Evolutionary conservation across 2,797 vertebrate species (phyloP), one percentile per base, ranked within the genome.

Genomic region (Semaprochilodus insignis): DNA sequence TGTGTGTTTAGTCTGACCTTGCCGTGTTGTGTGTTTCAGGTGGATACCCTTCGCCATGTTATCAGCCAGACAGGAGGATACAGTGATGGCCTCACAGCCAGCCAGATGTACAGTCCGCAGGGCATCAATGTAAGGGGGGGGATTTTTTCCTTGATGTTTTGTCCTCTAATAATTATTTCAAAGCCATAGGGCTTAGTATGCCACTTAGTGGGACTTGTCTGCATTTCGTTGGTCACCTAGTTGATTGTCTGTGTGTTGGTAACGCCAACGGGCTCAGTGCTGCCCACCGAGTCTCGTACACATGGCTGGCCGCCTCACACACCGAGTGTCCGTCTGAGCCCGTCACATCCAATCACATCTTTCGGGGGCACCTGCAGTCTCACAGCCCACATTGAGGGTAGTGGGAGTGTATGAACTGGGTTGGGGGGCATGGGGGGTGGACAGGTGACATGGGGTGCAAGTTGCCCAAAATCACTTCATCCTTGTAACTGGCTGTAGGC

Each of bases 41-140:
- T 99, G 97, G 98, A 99, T 97, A 97, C 97, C 94, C 98, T 99
- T 98, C 97, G 98, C 97, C 98, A 99, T 97, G 98, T 99, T 98
- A 99, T 99, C 97, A 99, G 97, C 96, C 98, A 99, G 97, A 98
- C 97, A 97, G 97, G 98, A 96, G 98, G 97, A 95, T 99, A 98
- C 97, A 99, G 97, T 98, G 98, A 99, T 88, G 97, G 96, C 94
- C 97, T 99, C 91, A 94, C 97, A 94, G 97, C 97, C 94, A 97
- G 96, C 96, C 98, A 99, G 96, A 98, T 99, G 97, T 99, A 99
- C 96, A 99, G 98, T 97, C 98, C 98, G 91, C 98, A 99, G 96
- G 97, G 97, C 96, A 97, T 99, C 97, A 99, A 96, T 94, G 98
- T 99, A 98, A 99, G 93, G 69, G 81, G 73, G 92, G 72, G 92